Percentiles rank a stretch among this genome's conserved stretches.
phyloP scores from a whole-genome alignment of 2,888 invertebrate genomes.

The Plebejus melissa region DNA sequence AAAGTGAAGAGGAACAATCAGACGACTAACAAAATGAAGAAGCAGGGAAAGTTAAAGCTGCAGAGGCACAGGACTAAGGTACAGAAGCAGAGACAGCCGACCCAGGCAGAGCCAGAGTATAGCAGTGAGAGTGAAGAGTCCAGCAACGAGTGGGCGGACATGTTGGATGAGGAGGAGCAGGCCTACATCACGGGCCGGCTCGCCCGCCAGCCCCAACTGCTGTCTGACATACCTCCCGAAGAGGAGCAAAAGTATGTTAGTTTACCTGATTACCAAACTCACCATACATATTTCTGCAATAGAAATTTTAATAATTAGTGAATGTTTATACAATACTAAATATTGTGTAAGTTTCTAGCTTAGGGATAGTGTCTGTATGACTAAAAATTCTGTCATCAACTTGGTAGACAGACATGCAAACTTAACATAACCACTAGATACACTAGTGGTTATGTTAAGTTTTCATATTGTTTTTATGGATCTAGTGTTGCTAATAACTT shows the following conservation, averaged over 20 bases:
- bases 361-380: too few relatives aligned
- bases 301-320: too few relatives aligned
- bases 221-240: slow-evolving; percentile 64
- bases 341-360: too few relatives aligned
- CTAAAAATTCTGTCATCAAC: too few relatives aligned
- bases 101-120: slow-evolving; percentile 54
- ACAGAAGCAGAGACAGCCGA: slow-evolving; percentile 57
- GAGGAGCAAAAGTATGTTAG: slow-evolving; percentile 45
- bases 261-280: background rate
- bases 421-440: too few relatives aligned
- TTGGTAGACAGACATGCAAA: background rate
- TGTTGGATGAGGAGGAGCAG: slow-evolving; percentile 79
- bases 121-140: slow-evolving; percentile 71
- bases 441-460: background rate
- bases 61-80: slow-evolving; percentile 64
- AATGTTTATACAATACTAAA: too few relatives aligned
- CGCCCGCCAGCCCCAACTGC: slow-evolving; percentile 61
- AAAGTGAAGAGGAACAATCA: slow-evolving; percentile 78
- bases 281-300: background rate
- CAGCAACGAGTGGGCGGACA: slow-evolving; percentile 77
- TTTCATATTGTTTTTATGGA: background rate
- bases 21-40: slow-evolving; percentile 77
- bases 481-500: too few relatives aligned
- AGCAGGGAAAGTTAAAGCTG: slow-evolving; percentile 73
- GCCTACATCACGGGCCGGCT: slow-evolving; percentile 68